These are phyloP conservation scores for Megaceryle maxima DNA, from an alignment of 2,113 vertebrate species.

Conservation along the genomic window DNA sequence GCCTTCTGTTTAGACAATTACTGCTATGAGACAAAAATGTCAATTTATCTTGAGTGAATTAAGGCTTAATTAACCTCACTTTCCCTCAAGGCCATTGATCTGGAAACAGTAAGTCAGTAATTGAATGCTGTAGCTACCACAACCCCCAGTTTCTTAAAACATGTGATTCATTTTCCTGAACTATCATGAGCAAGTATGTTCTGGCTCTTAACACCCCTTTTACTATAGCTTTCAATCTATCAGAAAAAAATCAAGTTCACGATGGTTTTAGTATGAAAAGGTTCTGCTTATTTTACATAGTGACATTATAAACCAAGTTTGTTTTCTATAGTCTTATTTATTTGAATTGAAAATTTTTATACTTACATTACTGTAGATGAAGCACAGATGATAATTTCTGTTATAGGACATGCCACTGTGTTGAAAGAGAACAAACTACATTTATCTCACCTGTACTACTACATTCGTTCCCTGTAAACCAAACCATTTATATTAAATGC, in stretches of 20 bases:
- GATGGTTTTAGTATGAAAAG: neutral
- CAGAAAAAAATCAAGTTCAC: neutral
- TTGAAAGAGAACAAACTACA: neutral
- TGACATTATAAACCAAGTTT: neutral
- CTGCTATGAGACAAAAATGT: conserved; percentile 50
- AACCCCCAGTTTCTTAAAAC: conserved; percentile 9
- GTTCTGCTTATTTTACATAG: neutral
- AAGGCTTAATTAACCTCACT: conserved; percentile 67
- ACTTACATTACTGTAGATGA: neutral
- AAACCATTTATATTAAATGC: neutral
- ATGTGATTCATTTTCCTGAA: neutral
- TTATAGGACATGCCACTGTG: neutral
- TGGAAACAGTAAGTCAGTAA: conserved; percentile 57
- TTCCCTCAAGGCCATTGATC: conserved; percentile 55
- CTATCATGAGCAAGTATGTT: neutral
- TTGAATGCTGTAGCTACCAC: conserved; percentile 38
- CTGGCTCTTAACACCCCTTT: neutral
- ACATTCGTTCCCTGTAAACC: neutral
- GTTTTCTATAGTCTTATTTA: neutral
- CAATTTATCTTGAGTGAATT: conserved; percentile 68
- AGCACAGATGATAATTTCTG: neutral
- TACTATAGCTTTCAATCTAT: neutral
- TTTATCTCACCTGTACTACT: neutral
- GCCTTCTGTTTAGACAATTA: conserved; percentile 46
- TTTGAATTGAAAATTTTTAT: neutral